Evolutionary conservation across 1,140 invertebrate genomes (phyloP).

Genomic region (Campoletis sonorensis): DNA sequence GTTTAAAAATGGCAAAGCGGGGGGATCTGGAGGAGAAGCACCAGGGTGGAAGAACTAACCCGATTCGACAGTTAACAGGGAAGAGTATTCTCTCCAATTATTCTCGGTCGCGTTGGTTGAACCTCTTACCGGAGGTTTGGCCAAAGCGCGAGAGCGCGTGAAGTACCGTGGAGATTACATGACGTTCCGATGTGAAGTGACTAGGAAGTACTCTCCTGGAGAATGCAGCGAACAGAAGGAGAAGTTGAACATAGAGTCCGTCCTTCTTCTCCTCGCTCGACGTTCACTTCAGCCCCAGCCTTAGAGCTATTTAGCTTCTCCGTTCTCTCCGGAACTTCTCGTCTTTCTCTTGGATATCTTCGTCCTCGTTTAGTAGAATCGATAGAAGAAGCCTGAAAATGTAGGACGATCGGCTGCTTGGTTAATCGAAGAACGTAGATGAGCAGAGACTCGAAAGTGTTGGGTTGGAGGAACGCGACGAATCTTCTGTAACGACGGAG

Average conservation of each 20-base stretch:
- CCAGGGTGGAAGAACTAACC: slow-evolving; percentile 1
- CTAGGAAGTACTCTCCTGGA: not conserved
- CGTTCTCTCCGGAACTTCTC: not conserved
- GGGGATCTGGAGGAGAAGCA: too few species aligned
- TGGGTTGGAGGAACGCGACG: not conserved
- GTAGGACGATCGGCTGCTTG: not conserved
- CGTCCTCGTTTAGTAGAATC: not conserved
- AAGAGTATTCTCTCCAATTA: not conserved
- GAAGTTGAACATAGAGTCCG: not conserved
- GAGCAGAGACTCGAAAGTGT: not conserved
- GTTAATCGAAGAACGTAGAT: not conserved
- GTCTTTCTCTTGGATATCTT: not conserved
- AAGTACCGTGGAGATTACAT: slow-evolving; percentile 18
- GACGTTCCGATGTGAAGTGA: slow-evolving; percentile 17
- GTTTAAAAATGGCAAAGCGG: not conserved
- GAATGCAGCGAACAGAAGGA: slow-evolving; percentile 8
- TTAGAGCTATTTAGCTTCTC: not conserved
- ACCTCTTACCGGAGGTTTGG: not conserved
- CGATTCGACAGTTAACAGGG: slow-evolving; percentile 10
- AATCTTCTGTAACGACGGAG: not conserved
- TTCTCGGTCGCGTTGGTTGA: not conserved
- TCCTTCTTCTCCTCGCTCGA: not conserved
- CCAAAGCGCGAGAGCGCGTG: slow-evolving; percentile 18
- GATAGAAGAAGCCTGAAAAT: not conserved
- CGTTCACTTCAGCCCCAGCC: not conserved